Base-by-base conservation (phyloP, 2,113 vertebrate species). In the Brachypteracias leptosomus region DNA sequence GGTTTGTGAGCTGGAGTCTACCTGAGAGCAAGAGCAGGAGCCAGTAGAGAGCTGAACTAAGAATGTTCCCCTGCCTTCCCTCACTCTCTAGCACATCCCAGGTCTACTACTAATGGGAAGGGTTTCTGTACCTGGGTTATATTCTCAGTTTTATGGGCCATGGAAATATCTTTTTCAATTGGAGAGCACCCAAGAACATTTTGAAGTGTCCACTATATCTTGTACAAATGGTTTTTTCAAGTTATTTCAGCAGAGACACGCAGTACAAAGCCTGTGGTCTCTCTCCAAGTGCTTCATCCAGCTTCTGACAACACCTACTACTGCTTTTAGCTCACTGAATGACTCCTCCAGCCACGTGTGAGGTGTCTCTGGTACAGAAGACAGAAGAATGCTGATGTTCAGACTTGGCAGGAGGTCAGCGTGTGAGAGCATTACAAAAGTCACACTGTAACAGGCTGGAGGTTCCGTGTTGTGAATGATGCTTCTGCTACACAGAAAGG, bases 261-360 rank as follows among this genome's bases (percentile, higher is more conserved):
- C 17, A 10, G 21, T 40, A 22, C 66, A 29, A 68, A 84, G 73
- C 78, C 40, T 49, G 47, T 33, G 28, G 19, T 87, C 26, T 42
- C 17, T 40, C 42, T 65, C 13, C 0, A 11, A 22, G 40, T 35
- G 33, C 14, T 77, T 76, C 79, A 26, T 36, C 28, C 49, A 8
- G 42, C 67, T 72, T 47, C 20, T 29, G 63, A 36, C 70, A 72
- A 52, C 51, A 46, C 25, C 11, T 36, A 4, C 76, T 25, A 9
- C 20, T 33, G 33, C 18, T 63, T 51, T 33, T 24, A 74, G 71
- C 16, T 46, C 35, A 36, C 16, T 47, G 38, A 38, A 61, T 71
- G 28, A 22, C 19, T 61, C 36, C 21, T 33, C 42, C 25, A 61
- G 49, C 13, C 52, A 36, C 44, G 44, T 1, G 0, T 0, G 2